Evolutionary conservation across 1,140 invertebrate genomes (phyloP), one percentile per base, ranked within the genome.

Genomic region (Brachionus koreanus): DNA sequence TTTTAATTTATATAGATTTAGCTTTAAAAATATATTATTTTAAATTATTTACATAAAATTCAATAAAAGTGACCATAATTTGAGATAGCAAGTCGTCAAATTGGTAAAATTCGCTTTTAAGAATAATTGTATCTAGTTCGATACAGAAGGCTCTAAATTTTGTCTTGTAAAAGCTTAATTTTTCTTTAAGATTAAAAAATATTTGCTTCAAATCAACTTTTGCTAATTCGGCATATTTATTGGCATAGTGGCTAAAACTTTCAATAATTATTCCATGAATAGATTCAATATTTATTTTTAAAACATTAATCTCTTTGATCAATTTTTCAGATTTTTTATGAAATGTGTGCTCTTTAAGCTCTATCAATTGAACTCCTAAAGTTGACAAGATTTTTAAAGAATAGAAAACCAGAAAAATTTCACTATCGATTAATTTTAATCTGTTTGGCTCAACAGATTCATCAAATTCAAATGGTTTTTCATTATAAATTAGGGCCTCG

Each of bases 71-170:
- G n/a, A 74, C 23, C 16, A 74, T 74, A 5, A 74, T 74, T 33
- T 49, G 39, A 5, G 7, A 23, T 29, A 74, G 19, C 13, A 74
- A 29, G 2, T 74, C 42, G 25, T 74, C 25, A 2, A 74, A 29
- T 29, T 46, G 39, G 29, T 25, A 29, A 46, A 25, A 74, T 12
- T 46, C 39, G 25, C 12, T 46, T 7, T 46, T 74, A 25, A 33
- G 13, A 25, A 42, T 10, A 7, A 79, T 4, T 19, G 33, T 23
- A 13, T 43, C 49, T 19, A 79, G 23, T 35, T 79, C 76, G 35
- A 79, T 79, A 29, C 29, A 39, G 43, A 42, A 79, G 16, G 76
- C 76, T 16, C 57, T 61, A 25, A 79, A 61, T 79, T 79, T 79
- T 23, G 39, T 52, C 9, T 25, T 25, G 16, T 35, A 79, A 79